Base-by-base conservation (phyloP, 92 coral and sea anemone species). In the Chrysogorgia sp. region DNA sequence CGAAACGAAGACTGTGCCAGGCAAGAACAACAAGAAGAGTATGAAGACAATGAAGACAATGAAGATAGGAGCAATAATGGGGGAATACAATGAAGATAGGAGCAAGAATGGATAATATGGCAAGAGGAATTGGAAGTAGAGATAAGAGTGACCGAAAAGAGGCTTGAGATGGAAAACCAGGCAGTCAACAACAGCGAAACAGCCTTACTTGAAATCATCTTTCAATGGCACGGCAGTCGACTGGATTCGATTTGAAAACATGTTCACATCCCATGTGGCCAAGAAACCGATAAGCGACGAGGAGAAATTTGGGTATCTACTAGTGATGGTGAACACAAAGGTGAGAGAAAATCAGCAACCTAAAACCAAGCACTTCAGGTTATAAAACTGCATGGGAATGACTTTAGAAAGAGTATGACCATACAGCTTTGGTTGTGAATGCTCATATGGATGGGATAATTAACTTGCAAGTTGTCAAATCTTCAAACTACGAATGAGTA, bases 391-490 rank as follows among this genome's bases (percentile, higher is more conserved):
- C 63, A 15, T 88, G 84, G 84, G 76, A 88, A 35, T 67, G 86
- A 10, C 79, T 84, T 17, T 63, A 84, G 49, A 81, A 12, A 23
- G 86, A 84, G 45, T 80, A 84, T 40, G 84, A 88, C 5, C 91
- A 88, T 21, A 66, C 86, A 34, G 80, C 84, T 29, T 29, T 65
- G n/a, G 88, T 79, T 20, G 79, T 75, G 2, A 81, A 75, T 21
- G 88, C 88, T 40, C 88, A 82, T 57, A 83, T 87, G 87, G 88
- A 87, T 60, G 83, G 76, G 47, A 64, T 86, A 30, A 86, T 86
- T 17, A 55, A 68, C 82, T 53, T 86, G 63, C 53, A 81, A 5
- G 70, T 60, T 50, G 82, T 86, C 10, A 58, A 53, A 37, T 79
- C 75, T 22, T 48, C 59, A 29, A 86, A 74, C 47, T 75, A 63